phyloP scores from a whole-genome alignment of 2,888 invertebrate genomes.

The Selenia dentaria region DNA sequence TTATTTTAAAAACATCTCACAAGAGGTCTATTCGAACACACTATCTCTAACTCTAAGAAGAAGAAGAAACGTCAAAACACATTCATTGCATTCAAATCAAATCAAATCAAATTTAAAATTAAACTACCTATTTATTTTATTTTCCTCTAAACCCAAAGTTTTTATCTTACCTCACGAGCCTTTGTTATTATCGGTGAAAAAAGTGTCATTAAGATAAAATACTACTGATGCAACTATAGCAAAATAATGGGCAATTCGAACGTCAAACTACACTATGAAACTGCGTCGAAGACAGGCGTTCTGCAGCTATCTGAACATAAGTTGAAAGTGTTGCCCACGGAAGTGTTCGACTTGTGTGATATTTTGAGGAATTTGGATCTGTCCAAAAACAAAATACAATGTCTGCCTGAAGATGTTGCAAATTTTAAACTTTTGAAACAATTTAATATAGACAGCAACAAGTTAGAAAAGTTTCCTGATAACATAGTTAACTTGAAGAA shows the following conservation, averaged over 20 bases:
- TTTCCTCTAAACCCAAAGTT: too few species aligned
- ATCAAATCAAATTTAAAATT: too few species aligned
- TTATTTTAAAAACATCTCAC: too few species aligned
- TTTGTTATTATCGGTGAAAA: too few species aligned
- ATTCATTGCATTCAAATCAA: too few species aligned
- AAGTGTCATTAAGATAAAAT: neutral
- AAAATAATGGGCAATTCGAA: conserved; percentile 94
- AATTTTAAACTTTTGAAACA: conserved; percentile 89
- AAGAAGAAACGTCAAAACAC: too few species aligned
- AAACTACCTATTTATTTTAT: too few species aligned
- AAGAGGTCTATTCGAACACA: too few species aligned
- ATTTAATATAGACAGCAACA: conserved; percentile 92
- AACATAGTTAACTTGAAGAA: conserved; percentile 88
- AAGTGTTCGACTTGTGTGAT: conserved; percentile 84
- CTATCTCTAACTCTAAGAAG: too few species aligned
- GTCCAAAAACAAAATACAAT: conserved; percentile 94
- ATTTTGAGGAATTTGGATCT: conserved; percentile 95
- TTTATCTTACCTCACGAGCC: too few species aligned
- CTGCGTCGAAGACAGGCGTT: conserved; percentile 97
- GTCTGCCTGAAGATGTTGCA: conserved; percentile 91
- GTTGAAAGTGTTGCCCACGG: conserved; percentile 90
- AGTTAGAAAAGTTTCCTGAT: conserved; percentile 88
- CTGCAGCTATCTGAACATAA: conserved; percentile 94
- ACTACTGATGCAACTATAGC: neutral
- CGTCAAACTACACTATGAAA: conserved; percentile 96